Evolutionary conservation across 1,140 invertebrate species (phyloP), one percentile per base, ranked within the genome.

Genomic region (Listronotus oregonensis): DNA sequence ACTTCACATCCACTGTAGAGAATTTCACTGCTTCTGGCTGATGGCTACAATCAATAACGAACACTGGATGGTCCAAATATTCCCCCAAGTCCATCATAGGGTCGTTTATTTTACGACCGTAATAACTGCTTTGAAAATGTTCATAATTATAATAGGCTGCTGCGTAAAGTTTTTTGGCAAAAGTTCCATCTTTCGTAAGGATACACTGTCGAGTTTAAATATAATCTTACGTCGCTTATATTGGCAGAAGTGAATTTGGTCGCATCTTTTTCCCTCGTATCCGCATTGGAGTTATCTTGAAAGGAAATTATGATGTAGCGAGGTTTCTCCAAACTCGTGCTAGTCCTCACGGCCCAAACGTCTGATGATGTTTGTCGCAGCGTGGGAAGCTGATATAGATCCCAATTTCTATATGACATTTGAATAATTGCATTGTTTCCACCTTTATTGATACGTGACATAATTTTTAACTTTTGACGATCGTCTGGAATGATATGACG

Each of bases 301-400:
- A 71, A 64, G n/a, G 57, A 54, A 10, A 71, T 34, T 21, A 71
- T 42, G 14, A 71, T 43, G 46, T 54, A 67, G 8, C 67, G 63
- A 1, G 63, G 63, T 49, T 60, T 62, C 59, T 71, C 69, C 27
- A 71, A 15, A 11, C 46, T 39, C 1, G 57, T 69, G 12, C 42
- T 57, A 11, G 66, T 66, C 60, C 66, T 69, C 15, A 71, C 51
- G 15, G 63, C 27, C 69, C 59, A 71, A 15, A 71, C 58, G 42
- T 71, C 58, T 1, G 59, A 63, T 21, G 17, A 42, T 9, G 69
- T 66, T 44, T 37, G 51, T 14, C 56, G 31, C 21, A 68, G 42
- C 9, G 58, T 17, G 0, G 66, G 67, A 34, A 66, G 49, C 37
- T 68, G 66, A 52, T 65, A 62, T 14, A 71, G 21, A 14, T 71